Evolutionary conservation across 2,888 invertebrate genomes (phyloP), one percentile per base, ranked within the genome.

Genomic region (Rotaria macrura): DNA sequence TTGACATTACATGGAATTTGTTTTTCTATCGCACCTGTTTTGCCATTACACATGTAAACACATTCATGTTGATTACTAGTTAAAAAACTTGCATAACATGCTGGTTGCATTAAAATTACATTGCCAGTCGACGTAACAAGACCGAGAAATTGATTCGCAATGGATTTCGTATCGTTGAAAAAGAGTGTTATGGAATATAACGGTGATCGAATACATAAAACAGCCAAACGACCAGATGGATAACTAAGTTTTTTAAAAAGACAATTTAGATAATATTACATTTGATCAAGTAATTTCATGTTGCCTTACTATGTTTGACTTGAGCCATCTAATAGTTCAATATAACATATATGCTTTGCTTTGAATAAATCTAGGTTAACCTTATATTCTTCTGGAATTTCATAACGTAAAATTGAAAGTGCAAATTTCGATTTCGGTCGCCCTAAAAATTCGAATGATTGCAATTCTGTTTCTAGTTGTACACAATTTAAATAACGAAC

Each of bases 161-260:
- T 17, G 1, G 38, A 43, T 12, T 25, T 20, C 5, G 25, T 40
- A 79, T 79, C 79, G n/a, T 79, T 43, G 20, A 34, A 65, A 43
- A 43, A 79, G 2, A 79, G 25, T 43, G 43, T 40, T 12, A 43
- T 79, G 4, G 43, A 40, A 6, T 5, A 25, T 25, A 40, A 43
- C 17, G 79, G 43, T 79, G 6, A n/a, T n/a, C n/a, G 79, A 43
- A 79, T 9, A 43, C 79, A 43, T 40, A 43, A n/a, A 25, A 79
- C 43, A 43, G 79, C 79, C 6, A 79, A 79, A 40, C 43, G 79
- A 43, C 79, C 79, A 40, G 79, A 79, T 43, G 79, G 79, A 79
- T 79, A 79, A 43, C 79, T 79, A 43, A 6, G 25, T n/a, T n/a
- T n/a, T n/a, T n/a, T n/a, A n/a, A n/a, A n/a, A n/a, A n/a, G n/a